Evolutionary conservation across 2,113 vertebrate species (phyloP), one percentile per base, ranked within the genome.

Genomic region (Vicugna pacos): DNA sequence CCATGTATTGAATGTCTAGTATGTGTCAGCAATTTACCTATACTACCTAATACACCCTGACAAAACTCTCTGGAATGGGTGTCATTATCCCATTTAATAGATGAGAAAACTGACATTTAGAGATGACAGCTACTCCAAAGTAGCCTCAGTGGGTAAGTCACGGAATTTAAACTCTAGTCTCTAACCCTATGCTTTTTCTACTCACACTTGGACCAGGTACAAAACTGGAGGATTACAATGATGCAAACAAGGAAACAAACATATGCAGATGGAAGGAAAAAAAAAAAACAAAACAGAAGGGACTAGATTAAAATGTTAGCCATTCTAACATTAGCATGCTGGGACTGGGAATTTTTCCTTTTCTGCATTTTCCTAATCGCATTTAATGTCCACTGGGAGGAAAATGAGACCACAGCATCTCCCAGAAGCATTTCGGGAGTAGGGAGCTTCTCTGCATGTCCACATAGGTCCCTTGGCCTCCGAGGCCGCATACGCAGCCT

Each of bases 281-380:
- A 20, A 20, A 11, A n/a, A 69, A 84, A 77, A 42, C 38, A 77
- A 72, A 11, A 6, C 35, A 24, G 70, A 62, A 72, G 32, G 80
- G 50, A 89, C 30, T 10, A 38, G 17, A 70, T 46, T 4, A 56
- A 73, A 72, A 62, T 62, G 9, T 35, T 35, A 70, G 38, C 6
- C 4, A 32, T n/a, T 73, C 52, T 88, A 32, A 16, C 26, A 13
- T 58, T 38, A 28, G 8, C 19, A 8, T 54, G 11, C 26, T 19
- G 30, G 16, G 22, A 26, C 67, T 28, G 13, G 48, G 50, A 56
- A 12, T 11, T 5, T 26, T 42, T 16, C 14, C 8, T 62, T 48
- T 86, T 73, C 35, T 42, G 26, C 3, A 12, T 87, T 72, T 93
- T 76, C 32, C 48, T 89, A 38, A 76, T 90, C 93, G 35, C 30